phyloP scores from a whole-genome alignment of 2,888 invertebrate species.

The Tachina lurida region DNA sequence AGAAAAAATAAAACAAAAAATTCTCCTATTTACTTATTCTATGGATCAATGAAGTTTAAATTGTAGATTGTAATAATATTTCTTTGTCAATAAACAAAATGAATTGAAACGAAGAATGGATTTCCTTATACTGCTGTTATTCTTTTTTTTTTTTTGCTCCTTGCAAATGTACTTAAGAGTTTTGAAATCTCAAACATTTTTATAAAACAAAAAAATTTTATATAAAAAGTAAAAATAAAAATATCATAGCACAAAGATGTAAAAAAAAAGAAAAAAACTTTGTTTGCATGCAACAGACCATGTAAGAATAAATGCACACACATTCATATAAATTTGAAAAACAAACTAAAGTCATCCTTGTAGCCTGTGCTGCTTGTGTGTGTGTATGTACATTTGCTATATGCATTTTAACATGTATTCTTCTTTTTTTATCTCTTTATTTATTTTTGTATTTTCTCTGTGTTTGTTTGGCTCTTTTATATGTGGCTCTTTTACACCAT shows the following conservation, averaged over 20 bases:
- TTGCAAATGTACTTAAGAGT: slow-evolving; percentile 13
- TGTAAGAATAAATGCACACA: slow-evolving; percentile 35
- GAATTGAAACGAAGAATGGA: slow-evolving; percentile 33
- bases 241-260: neutral
- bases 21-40: slow-evolving; percentile 56
- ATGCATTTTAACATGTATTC: neutral
- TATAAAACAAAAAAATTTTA: neutral
- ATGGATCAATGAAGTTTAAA: slow-evolving; percentile 64
- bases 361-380: neutral
- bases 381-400: neutral
- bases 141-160: neutral
- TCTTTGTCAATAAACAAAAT: slow-evolving; percentile 65
- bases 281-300: slow-evolving; percentile 43
- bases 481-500: slow-evolving; percentile 61
- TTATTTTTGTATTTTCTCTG: neutral
- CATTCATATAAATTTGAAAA: slow-evolving; percentile 25
- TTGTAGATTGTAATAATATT: slow-evolving; percentile 64
- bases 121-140: neutral
- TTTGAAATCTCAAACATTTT: slow-evolving; percentile 24
- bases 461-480: slow-evolving; percentile 18
- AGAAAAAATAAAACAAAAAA: slow-evolving; percentile 16
- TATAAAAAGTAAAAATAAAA: neutral
- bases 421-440: neutral
- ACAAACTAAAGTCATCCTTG: slow-evolving; percentile 21
- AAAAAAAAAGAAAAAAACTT: slow-evolving; percentile 23